These are phyloP conservation scores for Scomberomorus guttatus DNA, from an alignment of 2,797 vertebrate genomes.

Conservation along the genomic window DNA sequence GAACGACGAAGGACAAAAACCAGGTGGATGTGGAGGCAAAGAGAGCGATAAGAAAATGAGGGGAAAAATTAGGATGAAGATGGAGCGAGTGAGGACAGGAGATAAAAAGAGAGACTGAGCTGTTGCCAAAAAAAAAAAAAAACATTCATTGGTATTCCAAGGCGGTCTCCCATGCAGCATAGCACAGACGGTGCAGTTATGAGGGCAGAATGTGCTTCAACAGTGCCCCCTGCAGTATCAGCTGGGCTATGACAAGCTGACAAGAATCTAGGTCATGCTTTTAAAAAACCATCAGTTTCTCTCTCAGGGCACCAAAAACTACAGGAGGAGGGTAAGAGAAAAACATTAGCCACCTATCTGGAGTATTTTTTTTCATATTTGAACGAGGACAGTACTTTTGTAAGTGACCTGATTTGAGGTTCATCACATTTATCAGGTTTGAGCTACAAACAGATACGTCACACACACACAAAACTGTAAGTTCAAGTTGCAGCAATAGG, in stretches of 20 bases:
- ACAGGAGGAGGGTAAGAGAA: constrained; percentile 63
- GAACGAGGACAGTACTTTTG: constrained; percentile 73
- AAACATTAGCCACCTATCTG: constrained; percentile 64
- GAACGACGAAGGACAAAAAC: constrained; percentile 46
- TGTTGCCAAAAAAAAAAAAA: constrained; percentile 39
- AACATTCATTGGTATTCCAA: constrained; percentile 85
- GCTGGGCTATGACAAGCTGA: not conserved
- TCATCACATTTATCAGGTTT: constrained; percentile 51
- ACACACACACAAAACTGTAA: not conserved
- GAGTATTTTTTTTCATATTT: constrained; percentile 68
- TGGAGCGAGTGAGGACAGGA: constrained; percentile 36
- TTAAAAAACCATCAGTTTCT: constrained; percentile 69
- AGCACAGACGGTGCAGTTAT: constrained; percentile 46
- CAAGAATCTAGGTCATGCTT: constrained; percentile 83
- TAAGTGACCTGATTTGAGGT: constrained; percentile 77
- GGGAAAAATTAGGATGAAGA: constrained; percentile 40
- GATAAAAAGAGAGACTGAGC: constrained; percentile 50
- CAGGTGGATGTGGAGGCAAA: constrained; percentile 64
- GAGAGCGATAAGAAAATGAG: constrained; percentile 46
- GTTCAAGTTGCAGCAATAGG: not conserved
- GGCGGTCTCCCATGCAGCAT: constrained; percentile 85
- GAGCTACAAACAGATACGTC: not conserved
- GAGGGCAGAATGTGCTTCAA: constrained; percentile 53
- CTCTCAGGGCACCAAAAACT: constrained; percentile 69
- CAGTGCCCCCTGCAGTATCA: constrained; percentile 80